phyloP scores from a whole-genome alignment of 2,113 vertebrate species.

The Eclectus roratus region DNA sequence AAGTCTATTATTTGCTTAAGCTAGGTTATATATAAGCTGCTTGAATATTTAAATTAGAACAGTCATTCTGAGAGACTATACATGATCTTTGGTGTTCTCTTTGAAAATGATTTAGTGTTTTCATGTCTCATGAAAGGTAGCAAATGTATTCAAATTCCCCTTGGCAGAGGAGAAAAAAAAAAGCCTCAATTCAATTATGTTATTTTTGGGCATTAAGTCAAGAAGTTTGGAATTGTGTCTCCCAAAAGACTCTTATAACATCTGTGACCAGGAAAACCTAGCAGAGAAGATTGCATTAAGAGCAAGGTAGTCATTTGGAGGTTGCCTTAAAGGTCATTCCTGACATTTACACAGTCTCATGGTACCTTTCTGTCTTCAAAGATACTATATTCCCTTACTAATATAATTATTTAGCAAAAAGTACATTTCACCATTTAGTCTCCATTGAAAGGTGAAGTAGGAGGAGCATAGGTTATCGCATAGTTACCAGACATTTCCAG shows the following conservation, averaged over 20 bases:
- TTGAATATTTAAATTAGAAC: neutral
- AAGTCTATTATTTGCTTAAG: neutral
- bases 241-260: neutral
- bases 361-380: neutral
- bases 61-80: neutral
- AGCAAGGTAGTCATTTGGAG: neutral
- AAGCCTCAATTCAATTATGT: neutral
- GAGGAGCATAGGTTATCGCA: neutral
- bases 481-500: neutral
- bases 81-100: neutral
- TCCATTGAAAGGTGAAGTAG: neutral
- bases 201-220: slow-evolving; percentile 6
- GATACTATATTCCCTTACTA: neutral
- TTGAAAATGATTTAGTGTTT: neutral
- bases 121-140: neutral
- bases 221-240: neutral
- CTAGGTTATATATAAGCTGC: neutral
- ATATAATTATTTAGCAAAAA: neutral
- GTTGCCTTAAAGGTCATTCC: neutral
- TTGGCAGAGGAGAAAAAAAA: slow-evolving; percentile 9
- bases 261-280: neutral
- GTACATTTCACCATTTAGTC: neutral
- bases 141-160: neutral
- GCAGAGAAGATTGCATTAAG: neutral
- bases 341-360: neutral